Evolutionary conservation across 2,113 vertebrate genomes (phyloP), one percentile per base, ranked within the genome.

Genomic region (Thinocorus orbignyianus): DNA sequence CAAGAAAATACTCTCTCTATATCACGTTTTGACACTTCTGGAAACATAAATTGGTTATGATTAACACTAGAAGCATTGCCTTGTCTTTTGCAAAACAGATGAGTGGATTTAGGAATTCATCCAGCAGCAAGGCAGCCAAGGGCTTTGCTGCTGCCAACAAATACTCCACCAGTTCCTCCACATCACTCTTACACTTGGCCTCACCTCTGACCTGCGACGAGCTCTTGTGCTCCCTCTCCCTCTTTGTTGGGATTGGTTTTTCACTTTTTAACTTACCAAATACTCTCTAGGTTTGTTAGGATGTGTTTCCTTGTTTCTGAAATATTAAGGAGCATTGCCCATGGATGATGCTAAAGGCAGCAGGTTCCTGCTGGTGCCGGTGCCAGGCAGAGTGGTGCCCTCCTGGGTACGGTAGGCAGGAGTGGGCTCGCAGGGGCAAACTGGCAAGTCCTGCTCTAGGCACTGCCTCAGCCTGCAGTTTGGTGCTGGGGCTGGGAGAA

Each of bases 91-190:
- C 23, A 42, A 92, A 93, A 82, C 68, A 92, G 83, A 93, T 86
- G 91, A 96, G 81, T 89, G 80, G 66, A 94, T 95, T 95, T 87
- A 94, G 95, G 92, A 96, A 65, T 68, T 66, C 23, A 58, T 76
- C 92, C 93, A 94, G 73, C n/a, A 85, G 57, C 62, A 76, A 94
- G 44, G 49, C 70, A 85, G 88, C 83, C 77, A 96, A 92, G 54
- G 54, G 70, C 58, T 95, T 95, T 65, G 54, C 62, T 73, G 13
- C 49, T 92, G 93, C 95, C 92, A 95, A 71, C 66, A 73, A 88
- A 69, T 46, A n/a, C 73, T 89, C 44, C 70, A 41, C 20, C 19
- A 79, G 76, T 62, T 85, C 58, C 78, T 85, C 66, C 6, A 1
- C 76, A 37, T 65, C 0, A 0, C 41, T 92, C 72, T 79, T 72